Base-by-base conservation (phyloP, 2,797 vertebrate genomes). In the Picus viridis region DNA sequence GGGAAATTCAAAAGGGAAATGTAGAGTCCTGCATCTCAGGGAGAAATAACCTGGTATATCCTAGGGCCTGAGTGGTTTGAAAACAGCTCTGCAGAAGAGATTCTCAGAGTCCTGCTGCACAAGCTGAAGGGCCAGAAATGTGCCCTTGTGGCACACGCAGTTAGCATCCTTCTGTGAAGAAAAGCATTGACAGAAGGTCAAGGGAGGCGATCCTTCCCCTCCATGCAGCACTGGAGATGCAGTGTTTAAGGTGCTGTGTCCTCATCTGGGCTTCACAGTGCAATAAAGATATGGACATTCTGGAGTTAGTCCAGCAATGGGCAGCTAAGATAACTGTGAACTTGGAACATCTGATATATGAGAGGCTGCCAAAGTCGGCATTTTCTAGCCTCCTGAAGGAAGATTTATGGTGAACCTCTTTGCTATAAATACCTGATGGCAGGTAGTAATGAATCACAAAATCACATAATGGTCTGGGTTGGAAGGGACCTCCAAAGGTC, bases 271-370 rank as follows among this genome's bases (percentile, higher is more conserved):
- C 9, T 86, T 4, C 27, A 15, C 10, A 32, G 0, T 16, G 22
- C 20, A 78, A 24, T 1, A 36, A 32, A 18, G 32, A 30, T 2
- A 23, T 32, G 27, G 19, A 32, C 9, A 65, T 45, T 23, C 43
- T 32, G 29, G 30, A 65, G 14, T 67, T 16, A 32, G 22, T 67
- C 64, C 64, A 47, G 64, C 15, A 47, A 24, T 47, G 30, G 30
- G 20, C 30, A 67, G 30, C 10, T 32, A 47, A 32, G 9, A 36
- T 43, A 19, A 32, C 57, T 36, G 49, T 57, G 26, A 9, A 19
- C 20, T 45, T 54, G 36, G 3, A 86, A 30, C 9, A 47, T 30
- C 4, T 1, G 2, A n/a, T 47, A 30, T 23, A 49, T 0, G 1
- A 63, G 43, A 73, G 12, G 4, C 8, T 68, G 70, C 49, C 17